Base-by-base conservation (phyloP, 2,888 invertebrate species). In the Troilus luridus region DNA sequence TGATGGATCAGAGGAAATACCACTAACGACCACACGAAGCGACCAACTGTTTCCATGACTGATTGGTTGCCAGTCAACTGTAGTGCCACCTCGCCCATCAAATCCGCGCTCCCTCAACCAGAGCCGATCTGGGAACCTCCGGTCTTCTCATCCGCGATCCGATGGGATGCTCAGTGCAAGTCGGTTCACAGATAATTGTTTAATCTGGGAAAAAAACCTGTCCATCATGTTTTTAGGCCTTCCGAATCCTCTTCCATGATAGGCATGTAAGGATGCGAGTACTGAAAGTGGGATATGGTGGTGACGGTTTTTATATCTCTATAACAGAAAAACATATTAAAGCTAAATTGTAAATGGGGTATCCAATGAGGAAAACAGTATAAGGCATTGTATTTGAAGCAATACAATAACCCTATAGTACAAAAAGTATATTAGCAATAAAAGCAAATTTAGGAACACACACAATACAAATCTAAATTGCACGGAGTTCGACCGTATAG, bases 21-120 rank as follows among this genome's bases (percentile, higher is more conserved):
- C 41, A 6, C 24, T 24, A 67, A 27, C 2, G 27, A 14, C 8
- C 72, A 77, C 72, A 77, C 17, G 72, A 77, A 8, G 6, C 27
- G 19, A 14, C 6, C 27, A 85, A 85, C 56, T 85, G 85, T 85
- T 85, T 85, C 85, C 85, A 85, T 85, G 85, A 85, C 85, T n/a
- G 85, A 85, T 85, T 58, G 85, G 56, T n/a, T 85, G 56, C 85
- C 72, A 85, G 85, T 85, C 85, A 85, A 85, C 85, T 85, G 85
- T 85, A 58, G 85, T 85, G 85, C 85, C 85, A 58, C 85, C 85
- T n/a, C 56, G 85, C 85, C 85, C 85, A 85, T 85, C 85, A 85
- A 85, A 85, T 85, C 85, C 85, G 85, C 85, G 85, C 85, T 85
- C 85, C 19, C 85, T 85, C 85, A 85, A 85, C 85, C 85, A 85